Conservation (phyloP, 2,888 invertebrate species). For the Panopea generosa region DNA sequence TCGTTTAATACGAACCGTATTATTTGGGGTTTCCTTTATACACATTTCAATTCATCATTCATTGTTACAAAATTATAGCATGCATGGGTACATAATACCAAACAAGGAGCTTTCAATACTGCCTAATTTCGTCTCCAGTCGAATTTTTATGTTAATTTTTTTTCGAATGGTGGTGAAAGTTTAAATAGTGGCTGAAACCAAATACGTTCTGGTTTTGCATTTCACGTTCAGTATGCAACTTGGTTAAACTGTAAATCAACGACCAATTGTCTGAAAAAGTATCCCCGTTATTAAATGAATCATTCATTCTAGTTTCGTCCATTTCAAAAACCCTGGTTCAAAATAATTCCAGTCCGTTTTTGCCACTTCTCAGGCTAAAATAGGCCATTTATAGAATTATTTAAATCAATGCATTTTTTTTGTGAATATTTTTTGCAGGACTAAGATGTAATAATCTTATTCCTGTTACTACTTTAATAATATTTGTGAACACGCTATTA, state of each 20-base stretch:
- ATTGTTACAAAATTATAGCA: constrained; percentile 15
- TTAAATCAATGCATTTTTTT: too few species aligned
- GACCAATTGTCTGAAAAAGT: background rate
- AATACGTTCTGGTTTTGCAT: too few species aligned
- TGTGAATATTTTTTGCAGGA: too few species aligned
- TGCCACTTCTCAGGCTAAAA: too few species aligned
- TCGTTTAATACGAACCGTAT: background rate
- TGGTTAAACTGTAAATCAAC: background rate
- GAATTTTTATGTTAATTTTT: constrained; percentile 1
- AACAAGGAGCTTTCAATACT: background rate
- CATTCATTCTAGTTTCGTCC: too few species aligned
- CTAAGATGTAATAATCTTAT: too few species aligned
- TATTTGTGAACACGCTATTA: too few species aligned
- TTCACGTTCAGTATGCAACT: background rate
- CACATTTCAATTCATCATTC: background rate
- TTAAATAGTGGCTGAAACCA: background rate
- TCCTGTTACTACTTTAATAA: too few species aligned
- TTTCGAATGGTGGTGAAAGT: background rate
- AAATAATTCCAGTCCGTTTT: too few species aligned
- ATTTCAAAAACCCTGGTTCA: too few species aligned
- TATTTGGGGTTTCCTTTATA: background rate
- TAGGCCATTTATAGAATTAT: too few species aligned
- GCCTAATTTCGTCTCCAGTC: constrained; percentile 6
- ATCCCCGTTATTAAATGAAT: too few species aligned
- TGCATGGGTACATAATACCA: constrained; percentile 12